Conservation (phyloP, 2,888 invertebrate species). For the Thymelicus lineola region DNA sequence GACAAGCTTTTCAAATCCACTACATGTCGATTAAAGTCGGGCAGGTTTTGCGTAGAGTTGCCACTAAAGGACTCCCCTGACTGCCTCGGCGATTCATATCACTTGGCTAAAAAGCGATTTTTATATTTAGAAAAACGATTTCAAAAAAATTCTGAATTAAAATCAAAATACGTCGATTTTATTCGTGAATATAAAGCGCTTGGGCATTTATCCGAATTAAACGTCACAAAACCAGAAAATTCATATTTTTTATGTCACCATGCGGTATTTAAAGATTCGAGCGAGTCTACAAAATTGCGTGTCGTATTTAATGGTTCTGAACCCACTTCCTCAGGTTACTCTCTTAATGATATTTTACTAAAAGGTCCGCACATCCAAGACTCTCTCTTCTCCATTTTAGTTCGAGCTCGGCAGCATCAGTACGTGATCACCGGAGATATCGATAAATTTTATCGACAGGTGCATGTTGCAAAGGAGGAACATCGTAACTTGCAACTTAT, state of each 20-base stretch:
- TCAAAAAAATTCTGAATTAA: neutral
- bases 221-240: neutral
- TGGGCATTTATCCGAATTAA: conserved; percentile 4
- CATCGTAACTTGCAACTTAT: conserved; percentile 52
- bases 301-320: neutral
- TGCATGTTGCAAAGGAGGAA: conserved; percentile 27
- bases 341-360: neutral
- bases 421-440: conserved; percentile 46
- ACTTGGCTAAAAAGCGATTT: neutral
- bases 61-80: conserved; percentile 1
- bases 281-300: neutral
- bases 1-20: neutral
- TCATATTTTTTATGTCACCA: neutral
- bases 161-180: neutral
- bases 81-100: neutral
- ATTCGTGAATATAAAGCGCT: conserved; percentile 1
- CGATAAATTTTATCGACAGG: conserved; percentile 48
- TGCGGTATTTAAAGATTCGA: neutral
- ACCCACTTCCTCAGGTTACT: neutral
- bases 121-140: neutral
- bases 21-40: neutral
- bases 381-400: conserved; percentile 4
- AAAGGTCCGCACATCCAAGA: neutral
- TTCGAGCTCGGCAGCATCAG: neutral
- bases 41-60: neutral